Percentiles rank a stretch among this genome's conserved stretches.
phyloP scores from a whole-genome alignment of 2,888 invertebrate species.

The Micoletzkya japonica region DNA sequence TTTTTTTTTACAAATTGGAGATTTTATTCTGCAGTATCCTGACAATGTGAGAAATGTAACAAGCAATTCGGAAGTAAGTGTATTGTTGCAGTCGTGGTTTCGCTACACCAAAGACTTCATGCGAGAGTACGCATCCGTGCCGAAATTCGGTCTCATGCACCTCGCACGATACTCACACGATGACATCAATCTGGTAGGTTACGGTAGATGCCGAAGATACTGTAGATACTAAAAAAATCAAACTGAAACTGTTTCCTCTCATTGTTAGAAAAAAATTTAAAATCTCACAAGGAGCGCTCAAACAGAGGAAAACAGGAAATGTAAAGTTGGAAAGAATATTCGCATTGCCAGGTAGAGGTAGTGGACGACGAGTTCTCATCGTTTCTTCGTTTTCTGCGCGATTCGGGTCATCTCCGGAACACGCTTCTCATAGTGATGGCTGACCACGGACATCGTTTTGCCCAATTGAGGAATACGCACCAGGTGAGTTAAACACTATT shows the following conservation, averaged over 20 bases:
- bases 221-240: too few relatives aligned
- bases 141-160: slow-evolving; percentile 65
- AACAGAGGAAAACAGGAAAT: too few relatives aligned
- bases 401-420: slow-evolving; percentile 58
- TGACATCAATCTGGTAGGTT: slow-evolving; percentile 53
- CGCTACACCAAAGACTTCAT: slow-evolving; percentile 63
- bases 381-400: slow-evolving; percentile 42
- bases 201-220: too few relatives aligned
- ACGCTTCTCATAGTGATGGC: slow-evolving; percentile 65
- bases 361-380: slow-evolving; percentile 52
- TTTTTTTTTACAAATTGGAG: too few relatives aligned
- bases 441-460: slow-evolving; percentile 29
- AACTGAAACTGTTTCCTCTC: too few relatives aligned
- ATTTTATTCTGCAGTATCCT: not conserved
- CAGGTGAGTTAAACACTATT: slow-evolving; percentile 6
- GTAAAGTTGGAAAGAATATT: not conserved
- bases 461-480: slow-evolving; percentile 28
- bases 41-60: not conserved
- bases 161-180: slow-evolving; percentile 64
- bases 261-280: too few relatives aligned
- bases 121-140: slow-evolving; percentile 50
- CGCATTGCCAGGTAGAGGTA: slow-evolving; percentile 71
- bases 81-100: slow-evolving; percentile 51
- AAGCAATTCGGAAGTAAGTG: slow-evolving; percentile 41
- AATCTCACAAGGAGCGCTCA: too few relatives aligned